phyloP scores from a whole-genome alignment of 2,797 vertebrate genomes.

The Varecia variegata region DNA sequence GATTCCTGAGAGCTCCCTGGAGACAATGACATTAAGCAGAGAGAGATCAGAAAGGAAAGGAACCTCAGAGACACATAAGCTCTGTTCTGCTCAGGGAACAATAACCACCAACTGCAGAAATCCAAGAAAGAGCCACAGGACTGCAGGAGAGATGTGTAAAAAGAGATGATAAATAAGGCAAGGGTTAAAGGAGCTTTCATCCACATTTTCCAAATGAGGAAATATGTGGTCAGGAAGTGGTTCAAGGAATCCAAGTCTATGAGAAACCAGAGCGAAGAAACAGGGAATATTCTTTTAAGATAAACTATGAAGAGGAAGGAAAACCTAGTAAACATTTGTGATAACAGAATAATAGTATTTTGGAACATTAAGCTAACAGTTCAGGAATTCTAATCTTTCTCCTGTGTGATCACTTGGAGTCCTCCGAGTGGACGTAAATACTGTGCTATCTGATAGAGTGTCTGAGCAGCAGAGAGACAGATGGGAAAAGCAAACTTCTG shows the following conservation, averaged over 20 bases:
- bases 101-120: neutral
- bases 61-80: neutral
- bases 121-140: neutral
- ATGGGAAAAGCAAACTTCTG: neutral
- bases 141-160: neutral
- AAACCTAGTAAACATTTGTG: neutral
- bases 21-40: neutral
- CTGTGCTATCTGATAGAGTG: neutral
- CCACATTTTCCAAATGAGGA: slow-evolving; percentile 38
- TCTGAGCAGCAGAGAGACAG: neutral
- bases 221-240: slow-evolving; percentile 33
- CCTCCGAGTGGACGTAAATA: neutral
- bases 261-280: slow-evolving; percentile 35
- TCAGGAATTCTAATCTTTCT: slow-evolving; percentile 25
- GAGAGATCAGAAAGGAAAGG: neutral
- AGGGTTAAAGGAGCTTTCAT: neutral
- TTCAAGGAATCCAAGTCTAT: neutral
- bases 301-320: neutral
- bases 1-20: neutral
- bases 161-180: neutral
- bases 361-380: neutral
- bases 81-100: neutral
- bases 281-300: neutral
- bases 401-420: neutral
- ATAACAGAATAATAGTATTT: neutral